phyloP scores from a whole-genome alignment of 35 echinoderm and acorn worm species.

The Eucidaris tribuloides region DNA sequence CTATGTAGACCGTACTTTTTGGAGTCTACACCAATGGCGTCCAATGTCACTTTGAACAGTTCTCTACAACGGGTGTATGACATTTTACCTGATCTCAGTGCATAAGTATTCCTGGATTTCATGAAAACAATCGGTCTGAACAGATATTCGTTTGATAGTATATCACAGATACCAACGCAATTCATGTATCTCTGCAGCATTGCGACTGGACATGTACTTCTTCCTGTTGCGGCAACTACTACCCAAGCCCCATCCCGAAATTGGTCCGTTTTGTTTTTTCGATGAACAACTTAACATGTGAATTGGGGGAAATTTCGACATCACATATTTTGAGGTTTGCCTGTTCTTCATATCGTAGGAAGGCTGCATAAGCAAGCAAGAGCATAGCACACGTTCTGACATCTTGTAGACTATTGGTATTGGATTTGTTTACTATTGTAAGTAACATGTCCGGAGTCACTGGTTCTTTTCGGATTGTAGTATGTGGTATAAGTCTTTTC shows the following conservation, averaged over 20 bases:
- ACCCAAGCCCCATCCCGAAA: constrained; percentile 32
- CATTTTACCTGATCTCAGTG: neutral
- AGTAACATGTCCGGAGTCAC: too few relatives aligned
- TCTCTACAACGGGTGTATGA: constrained; percentile 56
- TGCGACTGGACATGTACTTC: neutral
- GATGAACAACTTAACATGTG: neutral
- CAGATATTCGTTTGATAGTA: neutral
- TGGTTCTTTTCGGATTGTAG: neutral
- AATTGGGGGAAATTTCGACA: neutral
- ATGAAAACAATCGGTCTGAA: constrained; percentile 7
- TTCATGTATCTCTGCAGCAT: constrained; percentile 4
- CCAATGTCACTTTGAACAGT: constrained; percentile 13
- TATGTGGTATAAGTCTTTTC: neutral
- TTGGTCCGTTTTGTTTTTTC: constrained; percentile 33
- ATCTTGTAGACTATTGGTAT: neutral
- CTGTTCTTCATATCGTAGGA: neutral
- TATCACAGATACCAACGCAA: neutral
- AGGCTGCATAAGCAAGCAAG: neutral
- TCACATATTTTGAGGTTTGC: neutral
- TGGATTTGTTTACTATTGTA: too few relatives aligned
- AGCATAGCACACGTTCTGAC: neutral
- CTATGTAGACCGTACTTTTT: constrained; percentile 37
- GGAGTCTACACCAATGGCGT: too few relatives aligned
- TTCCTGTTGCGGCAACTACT: neutral
- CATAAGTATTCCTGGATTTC: neutral